Percentiles rank a stretch among this genome's conserved stretches.
phyloP scores from a whole-genome alignment of 2,888 invertebrate genomes.

The Dascillus cervinus region DNA sequence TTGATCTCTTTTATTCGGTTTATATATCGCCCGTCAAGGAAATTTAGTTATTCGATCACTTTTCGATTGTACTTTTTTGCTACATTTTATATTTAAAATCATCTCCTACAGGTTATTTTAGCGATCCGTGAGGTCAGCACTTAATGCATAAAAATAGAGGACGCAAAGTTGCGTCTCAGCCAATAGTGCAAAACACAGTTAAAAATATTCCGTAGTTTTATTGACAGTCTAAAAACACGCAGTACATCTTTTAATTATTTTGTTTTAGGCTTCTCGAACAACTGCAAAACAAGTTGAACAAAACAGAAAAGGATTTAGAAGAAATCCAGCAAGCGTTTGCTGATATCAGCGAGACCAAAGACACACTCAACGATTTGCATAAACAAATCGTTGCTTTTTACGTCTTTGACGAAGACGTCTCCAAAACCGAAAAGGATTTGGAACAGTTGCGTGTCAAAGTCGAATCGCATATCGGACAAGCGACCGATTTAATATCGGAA shows the following conservation, averaged over 20 bases:
- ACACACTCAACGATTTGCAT: slow-evolving; percentile 57
- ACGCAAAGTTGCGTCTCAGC: slow-evolving; percentile 8
- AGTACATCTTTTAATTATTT: slow-evolving; percentile 1
- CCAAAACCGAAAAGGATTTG: slow-evolving; percentile 53
- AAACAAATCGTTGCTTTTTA: slow-evolving; percentile 63
- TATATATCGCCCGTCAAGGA: no score
- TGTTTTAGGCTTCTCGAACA: slow-evolving; percentile 66
- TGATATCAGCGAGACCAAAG: slow-evolving; percentile 61
- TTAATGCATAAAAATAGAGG: slow-evolving; percentile 9
- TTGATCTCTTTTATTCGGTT: no score
- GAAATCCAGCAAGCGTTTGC: slow-evolving; percentile 68
- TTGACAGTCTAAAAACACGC: no score
- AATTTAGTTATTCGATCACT: no score
- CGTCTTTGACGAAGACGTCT: slow-evolving; percentile 69
- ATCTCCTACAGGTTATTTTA: slow-evolving; percentile 11
- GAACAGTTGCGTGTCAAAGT: slow-evolving; percentile 51
- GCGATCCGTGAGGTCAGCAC: slow-evolving; percentile 10
- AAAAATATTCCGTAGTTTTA: no score
- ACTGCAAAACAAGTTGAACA: slow-evolving; percentile 67
- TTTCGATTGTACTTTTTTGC: no score
- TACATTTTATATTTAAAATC: no score
- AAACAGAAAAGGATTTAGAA: slow-evolving; percentile 66
- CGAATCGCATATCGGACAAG: slow-evolving; percentile 49
- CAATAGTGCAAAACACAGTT: slow-evolving; percentile 3
- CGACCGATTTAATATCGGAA: slow-evolving; percentile 51